Base-by-base conservation (phyloP, 2,888 invertebrate species). In the Clostera curtula region DNA sequence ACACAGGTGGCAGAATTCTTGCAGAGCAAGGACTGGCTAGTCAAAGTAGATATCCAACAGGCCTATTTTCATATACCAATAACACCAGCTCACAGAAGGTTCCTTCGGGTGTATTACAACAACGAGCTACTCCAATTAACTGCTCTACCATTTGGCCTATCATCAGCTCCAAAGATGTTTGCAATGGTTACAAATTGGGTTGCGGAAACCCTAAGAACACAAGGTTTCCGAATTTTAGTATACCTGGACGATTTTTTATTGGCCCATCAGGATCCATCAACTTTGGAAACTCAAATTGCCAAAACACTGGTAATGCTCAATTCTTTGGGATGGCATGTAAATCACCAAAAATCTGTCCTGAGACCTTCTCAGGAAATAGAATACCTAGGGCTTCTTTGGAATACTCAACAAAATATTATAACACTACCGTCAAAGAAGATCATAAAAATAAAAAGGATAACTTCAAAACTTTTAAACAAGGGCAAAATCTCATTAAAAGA, bases 311-410 rank as follows among this genome's bases (percentile, higher is more conserved):
- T 16, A 11, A 19, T 28, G 6, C n/a, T 44, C 11, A 23, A 34
- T 16, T 23, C 10, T 1, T 20, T 46, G 7, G 43, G 43, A 1
- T 47, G 43, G 43, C 27, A 28, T 4, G 12, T 43, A 2, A 41
- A 46, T 23, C 19, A 26, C 15, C 26, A 31, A 19, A 43, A 42
- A 18, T 45, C 40, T 2, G 13, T 36, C 5, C 18, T 32, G n/a
- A 13, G 14, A 4, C 42, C 45, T 2, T 7, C 19, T 4, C 31
- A 36, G 12, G 19, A 27, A 5, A 0, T 39, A 14, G 34, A 37
- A 21, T 42, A 36, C 12, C 12, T 36, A 10, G 21, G 21, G 3
- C 21, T 21, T 3, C 3, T 3, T 8, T 21, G 21, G 21, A 21
- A 21, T 7, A 21, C 21, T 11, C 4, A 3, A 4, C 5, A 7